Percentiles rank a stretch among this genome's conserved stretches.
Evolutionary conservation across 1,140 invertebrate species (phyloP).

Genomic region (Mercenaria mercenaria): DNA sequence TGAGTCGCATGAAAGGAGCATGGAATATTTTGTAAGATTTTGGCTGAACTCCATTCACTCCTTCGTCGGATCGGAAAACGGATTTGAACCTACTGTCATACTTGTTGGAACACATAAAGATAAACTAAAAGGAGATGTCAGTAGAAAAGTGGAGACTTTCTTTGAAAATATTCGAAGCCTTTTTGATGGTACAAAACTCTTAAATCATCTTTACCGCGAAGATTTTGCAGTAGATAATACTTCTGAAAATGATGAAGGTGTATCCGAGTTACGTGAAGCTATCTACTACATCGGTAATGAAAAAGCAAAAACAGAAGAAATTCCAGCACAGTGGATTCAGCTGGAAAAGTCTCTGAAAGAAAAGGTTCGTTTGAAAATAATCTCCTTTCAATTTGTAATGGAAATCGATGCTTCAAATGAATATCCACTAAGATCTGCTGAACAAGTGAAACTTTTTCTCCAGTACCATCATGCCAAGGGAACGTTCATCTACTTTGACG

Average conservation of each 20-base stretch:
- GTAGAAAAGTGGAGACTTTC: not conserved
- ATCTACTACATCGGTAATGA: not conserved
- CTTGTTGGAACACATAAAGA: not conserved
- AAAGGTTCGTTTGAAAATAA: not conserved
- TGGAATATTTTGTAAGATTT: not conserved
- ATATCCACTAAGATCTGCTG: not conserved
- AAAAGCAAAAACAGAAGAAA: not conserved
- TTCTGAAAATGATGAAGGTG: not conserved
- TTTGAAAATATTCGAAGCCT: not conserved
- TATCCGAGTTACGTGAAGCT: not conserved
- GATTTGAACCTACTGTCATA: not conserved
- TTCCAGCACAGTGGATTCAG: not conserved
- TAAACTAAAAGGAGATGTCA: not conserved
- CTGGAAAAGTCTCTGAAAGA: not conserved
- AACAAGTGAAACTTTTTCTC: slow-evolving; percentile 39
- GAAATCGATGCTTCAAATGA: not conserved
- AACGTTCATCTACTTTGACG: slow-evolving; percentile 50
- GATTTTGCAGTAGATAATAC: not conserved
- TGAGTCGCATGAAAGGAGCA: not conserved
- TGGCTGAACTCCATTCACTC: slow-evolving; percentile 10
- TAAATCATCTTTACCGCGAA: not conserved
- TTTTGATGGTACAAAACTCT: not conserved
- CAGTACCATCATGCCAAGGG: slow-evolving; percentile 44
- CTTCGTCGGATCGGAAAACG: not conserved
- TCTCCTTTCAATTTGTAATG: not conserved